Evolutionary conservation across 2,797 vertebrate species (phyloP).

Genomic region (Fundulus diaphanus): DNA sequence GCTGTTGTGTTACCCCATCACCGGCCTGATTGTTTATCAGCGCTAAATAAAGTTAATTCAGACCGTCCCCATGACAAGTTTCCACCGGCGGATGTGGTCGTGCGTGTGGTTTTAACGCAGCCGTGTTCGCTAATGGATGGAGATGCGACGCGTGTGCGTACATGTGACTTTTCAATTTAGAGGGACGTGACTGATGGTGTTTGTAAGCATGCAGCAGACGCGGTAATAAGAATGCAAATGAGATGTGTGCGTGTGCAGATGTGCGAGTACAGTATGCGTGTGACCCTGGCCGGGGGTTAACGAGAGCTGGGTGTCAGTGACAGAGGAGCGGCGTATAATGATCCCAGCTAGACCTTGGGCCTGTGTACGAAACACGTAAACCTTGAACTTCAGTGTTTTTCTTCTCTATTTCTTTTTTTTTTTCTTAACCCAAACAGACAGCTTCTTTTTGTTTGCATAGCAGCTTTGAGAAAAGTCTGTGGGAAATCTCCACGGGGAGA

Average conservation of each 20-base stretch:
- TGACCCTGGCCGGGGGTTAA: slow-evolving; percentile 71
- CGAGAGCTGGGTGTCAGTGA: slow-evolving; percentile 62
- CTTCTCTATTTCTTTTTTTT: slow-evolving; percentile 16
- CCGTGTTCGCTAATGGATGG: slow-evolving; percentile 57
- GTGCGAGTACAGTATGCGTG: slow-evolving; percentile 44
- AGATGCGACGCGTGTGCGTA: slow-evolving; percentile 62
- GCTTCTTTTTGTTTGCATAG: background rate
- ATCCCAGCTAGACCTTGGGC: slow-evolving; percentile 54
- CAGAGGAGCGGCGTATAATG: slow-evolving; percentile 62
- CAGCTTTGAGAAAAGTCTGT: slow-evolving; percentile 10
- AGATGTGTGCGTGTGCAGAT: slow-evolving; percentile 29
- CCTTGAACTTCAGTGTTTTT: slow-evolving; percentile 49
- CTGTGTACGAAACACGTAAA: slow-evolving; percentile 38
- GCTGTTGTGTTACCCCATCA: slow-evolving; percentile 9
- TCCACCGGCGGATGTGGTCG: background rate
- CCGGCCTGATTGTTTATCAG: slow-evolving; percentile 44
- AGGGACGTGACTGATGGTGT: slow-evolving; percentile 63
- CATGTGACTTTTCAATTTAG: slow-evolving; percentile 66
- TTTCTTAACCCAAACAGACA: slow-evolving; percentile 2
- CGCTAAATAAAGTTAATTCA: slow-evolving; percentile 26
- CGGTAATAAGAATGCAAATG: slow-evolving; percentile 69
- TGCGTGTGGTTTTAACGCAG: slow-evolving; percentile 48
- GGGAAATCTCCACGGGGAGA: background rate
- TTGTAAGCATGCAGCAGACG: slow-evolving; percentile 51
- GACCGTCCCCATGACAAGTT: background rate